Evolutionary conservation across 2,113 vertebrate species (phyloP).

Genomic region (Micromys minutus): DNA sequence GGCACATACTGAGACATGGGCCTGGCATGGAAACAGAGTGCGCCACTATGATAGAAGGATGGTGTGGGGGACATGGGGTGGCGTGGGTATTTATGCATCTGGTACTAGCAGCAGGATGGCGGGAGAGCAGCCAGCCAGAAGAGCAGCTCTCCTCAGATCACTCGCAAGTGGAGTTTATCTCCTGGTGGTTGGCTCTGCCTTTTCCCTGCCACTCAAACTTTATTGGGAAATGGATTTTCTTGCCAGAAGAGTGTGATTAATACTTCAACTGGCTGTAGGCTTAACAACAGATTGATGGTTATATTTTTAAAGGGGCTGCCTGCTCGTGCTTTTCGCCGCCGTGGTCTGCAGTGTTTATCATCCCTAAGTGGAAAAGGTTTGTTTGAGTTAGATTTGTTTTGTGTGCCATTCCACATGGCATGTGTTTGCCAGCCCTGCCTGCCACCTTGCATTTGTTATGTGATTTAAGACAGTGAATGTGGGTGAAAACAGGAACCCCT

Average conservation of each 20-base stretch:
- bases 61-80: background rate
- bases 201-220: conserved; percentile 79
- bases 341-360: conserved; percentile 34
- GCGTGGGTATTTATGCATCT: conserved; percentile 53
- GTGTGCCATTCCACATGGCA: conserved; percentile 12
- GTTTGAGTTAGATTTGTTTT: conserved; percentile 50
- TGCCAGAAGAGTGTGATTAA: conserved; percentile 78
- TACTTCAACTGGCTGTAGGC: conserved; percentile 61
- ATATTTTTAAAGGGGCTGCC: conserved; percentile 71
- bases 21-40: background rate
- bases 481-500: background rate
- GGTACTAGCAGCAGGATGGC: conserved; percentile 44
- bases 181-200: conserved; percentile 68
- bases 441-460: conserved; percentile 28
- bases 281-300: conserved; percentile 73
- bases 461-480: conserved; percentile 47
- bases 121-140: conserved; percentile 42
- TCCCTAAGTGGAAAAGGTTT: conserved; percentile 37
- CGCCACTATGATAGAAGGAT: background rate
- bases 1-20: conserved; percentile 6
- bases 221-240: conserved; percentile 76
- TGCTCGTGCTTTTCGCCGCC: background rate
- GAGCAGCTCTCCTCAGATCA: conserved; percentile 68
- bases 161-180: conserved; percentile 72
- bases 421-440: background rate